Percentiles rank a stretch among this genome's conserved stretches.
These are phyloP conservation scores for Cricetomys ansorgei DNA, from an alignment of 2,113 vertebrate species.

Conservation along the genomic window DNA sequence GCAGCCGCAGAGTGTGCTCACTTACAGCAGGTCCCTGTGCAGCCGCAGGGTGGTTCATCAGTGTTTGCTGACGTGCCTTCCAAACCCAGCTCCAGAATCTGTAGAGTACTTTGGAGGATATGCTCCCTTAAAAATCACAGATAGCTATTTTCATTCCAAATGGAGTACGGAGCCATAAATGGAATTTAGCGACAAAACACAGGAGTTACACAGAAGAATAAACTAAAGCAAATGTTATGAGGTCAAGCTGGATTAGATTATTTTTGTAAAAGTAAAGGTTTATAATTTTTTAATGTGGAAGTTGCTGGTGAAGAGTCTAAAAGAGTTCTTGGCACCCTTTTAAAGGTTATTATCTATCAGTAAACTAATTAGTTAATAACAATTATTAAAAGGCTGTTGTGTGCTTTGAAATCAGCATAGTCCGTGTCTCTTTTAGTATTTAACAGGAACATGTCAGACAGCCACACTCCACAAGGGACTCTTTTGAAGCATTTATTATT, in stretches of 20 bases:
- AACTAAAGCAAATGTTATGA: neutral
- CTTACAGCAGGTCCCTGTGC: too few relatives aligned
- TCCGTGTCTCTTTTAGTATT: neutral
- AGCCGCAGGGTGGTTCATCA: neutral
- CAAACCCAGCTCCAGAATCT: neutral
- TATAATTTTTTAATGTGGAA: neutral
- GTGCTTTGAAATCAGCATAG: too few relatives aligned
- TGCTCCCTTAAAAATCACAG: neutral
- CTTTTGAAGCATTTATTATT: conserved; percentile 14
- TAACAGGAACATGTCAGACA: neutral
- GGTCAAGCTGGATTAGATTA: neutral
- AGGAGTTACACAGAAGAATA: neutral
- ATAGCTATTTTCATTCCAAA: conserved; percentile 16
- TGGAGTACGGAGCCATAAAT: neutral
- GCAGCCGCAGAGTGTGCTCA: accelerated
- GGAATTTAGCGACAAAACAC: neutral
- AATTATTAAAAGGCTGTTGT: neutral
- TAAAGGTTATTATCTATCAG: neutral
- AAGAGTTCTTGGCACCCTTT: neutral
- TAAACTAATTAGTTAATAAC: neutral
- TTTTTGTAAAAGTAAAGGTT: neutral
- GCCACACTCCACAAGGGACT: neutral
- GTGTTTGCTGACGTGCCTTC: neutral
- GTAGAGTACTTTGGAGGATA: neutral
- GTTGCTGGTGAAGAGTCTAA: neutral